Evolutionary conservation across 2,113 vertebrate genomes (phyloP), one percentile per base, ranked within the genome.

Genomic region (Cyphomyrus plagiostoma): DNA sequence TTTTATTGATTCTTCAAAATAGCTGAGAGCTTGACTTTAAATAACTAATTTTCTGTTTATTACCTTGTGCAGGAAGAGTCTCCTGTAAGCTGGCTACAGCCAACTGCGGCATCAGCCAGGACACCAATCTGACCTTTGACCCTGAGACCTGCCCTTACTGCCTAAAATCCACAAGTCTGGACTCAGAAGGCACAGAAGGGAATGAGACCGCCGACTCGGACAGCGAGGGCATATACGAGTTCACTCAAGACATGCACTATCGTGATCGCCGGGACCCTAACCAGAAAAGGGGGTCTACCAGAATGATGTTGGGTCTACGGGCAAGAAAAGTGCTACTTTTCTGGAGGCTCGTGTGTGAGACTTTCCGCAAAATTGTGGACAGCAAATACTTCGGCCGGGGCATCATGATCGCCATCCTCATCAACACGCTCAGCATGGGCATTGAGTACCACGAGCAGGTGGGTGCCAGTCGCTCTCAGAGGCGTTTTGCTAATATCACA

Each of bases 371-470:
- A 94, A 99, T 99, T 0, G 98, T 99, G 90, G 98, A 99, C 94
- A 99, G 98, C 97, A 99, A 99, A 89, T 99, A 99, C 92, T 99
- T 99, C 0, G 98, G 98, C 49, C 95, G 97, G 21, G 98, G 98
- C 58, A 99, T 99, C 94, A 99, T 99, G 98, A 98, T 99, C 6
- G 98, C 98, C 89, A 99, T 99, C 91, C 96, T 99, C 89, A 99
- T 99, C 91, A 99, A 99, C 88, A 99, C 98, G 0, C 97, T 99
- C 90, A 99, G 98, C 95, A 99, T 99, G 98, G 98, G 98, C 48
- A 98, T 99, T 0, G 98, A 99, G 92, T 99, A 98, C 94, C 98
- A 99, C 0, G 97, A 99, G 89, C 98, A 99, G 98, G 98, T 98
- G 92, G 90, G 95, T 91, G 53, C 39, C 42, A 45, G 26, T 53